These are phyloP conservation scores for Orthonychiurus folsomi DNA, from an alignment of 2,888 invertebrate species.

Conservation along the genomic window DNA sequence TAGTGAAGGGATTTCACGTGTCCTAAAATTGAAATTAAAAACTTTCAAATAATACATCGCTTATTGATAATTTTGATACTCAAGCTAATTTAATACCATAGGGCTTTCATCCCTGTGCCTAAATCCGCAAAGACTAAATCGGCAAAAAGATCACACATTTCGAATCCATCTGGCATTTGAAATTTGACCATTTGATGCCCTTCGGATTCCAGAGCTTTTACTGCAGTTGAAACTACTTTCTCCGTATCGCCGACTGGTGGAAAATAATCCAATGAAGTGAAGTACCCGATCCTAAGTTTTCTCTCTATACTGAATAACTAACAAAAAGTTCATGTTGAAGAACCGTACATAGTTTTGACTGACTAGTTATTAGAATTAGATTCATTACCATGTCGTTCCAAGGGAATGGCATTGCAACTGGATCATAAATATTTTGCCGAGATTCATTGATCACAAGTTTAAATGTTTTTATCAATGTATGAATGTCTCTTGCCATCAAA, in stretches of 20 bases:
- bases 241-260: conserved; percentile 43
- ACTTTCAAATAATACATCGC: no score
- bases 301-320: conserved; percentile 12
- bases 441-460: conserved; percentile 36
- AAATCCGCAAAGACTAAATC: conserved; percentile 30
- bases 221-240: conserved; percentile 41
- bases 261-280: conserved; percentile 42
- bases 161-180: conserved; percentile 26
- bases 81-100: conserved; percentile 17
- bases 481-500: conserved; percentile 43
- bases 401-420: conserved; percentile 41
- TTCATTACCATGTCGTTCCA: conserved; percentile 42
- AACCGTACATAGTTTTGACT: no score
- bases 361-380: no score
- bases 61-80: no score
- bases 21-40: conserved; percentile 21
- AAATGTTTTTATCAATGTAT: conserved; percentile 41
- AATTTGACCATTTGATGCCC: conserved; percentile 41
- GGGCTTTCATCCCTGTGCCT: conserved; percentile 21
- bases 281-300: conserved; percentile 43
- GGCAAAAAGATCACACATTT: conserved; percentile 26
- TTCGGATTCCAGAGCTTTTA: conserved; percentile 34
- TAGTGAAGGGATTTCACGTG: conserved; percentile 23
- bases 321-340: no score
- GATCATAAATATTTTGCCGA: conserved; percentile 40